Evolutionary conservation across 1,140 invertebrate species (phyloP), one percentile per base, ranked within the genome.

Genomic region (Drosophila takahashii): DNA sequence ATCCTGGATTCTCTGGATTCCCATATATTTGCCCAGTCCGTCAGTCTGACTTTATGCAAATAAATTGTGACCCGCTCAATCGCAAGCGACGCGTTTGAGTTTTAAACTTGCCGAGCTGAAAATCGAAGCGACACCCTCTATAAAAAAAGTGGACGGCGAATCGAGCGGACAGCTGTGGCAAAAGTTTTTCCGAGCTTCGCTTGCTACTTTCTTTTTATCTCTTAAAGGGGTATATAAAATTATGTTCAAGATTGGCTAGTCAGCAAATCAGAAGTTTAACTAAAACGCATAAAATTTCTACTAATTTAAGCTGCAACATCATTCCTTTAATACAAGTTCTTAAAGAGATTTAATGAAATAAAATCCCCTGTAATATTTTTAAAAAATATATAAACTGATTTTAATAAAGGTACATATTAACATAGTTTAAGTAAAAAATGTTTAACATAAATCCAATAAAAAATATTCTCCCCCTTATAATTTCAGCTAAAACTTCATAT

Each of bases 31-130:
- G 7, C 48, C 45, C 53, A 16, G 27, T 53, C 57, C 66, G 47
- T 77, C 54, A 51, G 22, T 22, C 58, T 71, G 65, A 52, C 70
- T 86, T 87, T 87, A 87, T 86, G 76, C 79, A 86, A 89, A 86
- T 86, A 87, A 77, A 62, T 72, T 83, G 53, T 41, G 69, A 71
- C 64, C 65, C 53, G 50, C 22, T 48, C 34, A 37, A 45, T 26
- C 39, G 32, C n/a, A 39, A 36, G 47, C 39, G 71, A 66, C 71
- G 47, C 47, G 39, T 66, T 76, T 66, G 47, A 51, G 26, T 76
- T 59, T 59, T 44, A 67, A 76, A 67, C 48, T 76, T 76, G 41
- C 32, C 47, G 36, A 83, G 76, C 58, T 64, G 45, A 77, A 58
- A 81, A 62, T 86, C 59, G 62, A 85, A 56, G 59, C 58, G 58